Percentiles rank a stretch among this genome's conserved stretches.
Conservation (phyloP, 2,888 invertebrate genomes). For the Kuschelorhynchus macadamiae region DNA sequence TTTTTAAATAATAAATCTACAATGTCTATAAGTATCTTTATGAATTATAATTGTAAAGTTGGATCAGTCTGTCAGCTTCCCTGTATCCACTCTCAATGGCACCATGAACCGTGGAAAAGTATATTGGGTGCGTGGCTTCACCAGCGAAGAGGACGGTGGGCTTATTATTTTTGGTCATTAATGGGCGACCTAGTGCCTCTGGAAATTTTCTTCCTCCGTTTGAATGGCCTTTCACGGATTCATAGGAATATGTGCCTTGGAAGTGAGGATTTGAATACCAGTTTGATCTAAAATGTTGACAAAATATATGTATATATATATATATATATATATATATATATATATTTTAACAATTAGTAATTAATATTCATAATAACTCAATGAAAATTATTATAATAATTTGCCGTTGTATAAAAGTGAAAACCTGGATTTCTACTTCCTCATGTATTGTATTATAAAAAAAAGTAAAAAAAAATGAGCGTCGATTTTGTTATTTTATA, state of each 20-base stretch:
- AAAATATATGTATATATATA: too few relatives aligned
- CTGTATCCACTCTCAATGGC: conserved; percentile 69
- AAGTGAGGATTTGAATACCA: conserved; percentile 57
- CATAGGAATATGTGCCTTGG: conserved; percentile 55
- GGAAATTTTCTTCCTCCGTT: conserved; percentile 25
- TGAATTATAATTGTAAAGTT: not conserved
- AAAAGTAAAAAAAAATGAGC: too few relatives aligned
- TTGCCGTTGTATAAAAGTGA: too few relatives aligned
- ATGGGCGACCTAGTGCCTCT: conserved; percentile 32
- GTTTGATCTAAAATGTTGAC: conserved; percentile 52
- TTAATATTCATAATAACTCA: too few relatives aligned
- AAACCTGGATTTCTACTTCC: too few relatives aligned
- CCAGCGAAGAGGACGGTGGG: conserved; percentile 73
- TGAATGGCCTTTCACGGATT: conserved; percentile 49
- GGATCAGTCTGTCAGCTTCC: conserved; percentile 66
- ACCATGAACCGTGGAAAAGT: conserved; percentile 70
- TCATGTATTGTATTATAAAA: too few relatives aligned
- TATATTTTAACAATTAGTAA: too few relatives aligned
- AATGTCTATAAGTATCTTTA: not conserved
- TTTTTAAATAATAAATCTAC: not conserved
- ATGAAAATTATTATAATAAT: too few relatives aligned
- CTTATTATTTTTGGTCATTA: conserved; percentile 60
- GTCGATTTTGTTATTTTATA: too few relatives aligned
- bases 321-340: too few relatives aligned
- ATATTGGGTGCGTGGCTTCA: conserved; percentile 69